Conservation (phyloP, 2,113 vertebrate species). For the Rhadina sibilatrix region DNA sequence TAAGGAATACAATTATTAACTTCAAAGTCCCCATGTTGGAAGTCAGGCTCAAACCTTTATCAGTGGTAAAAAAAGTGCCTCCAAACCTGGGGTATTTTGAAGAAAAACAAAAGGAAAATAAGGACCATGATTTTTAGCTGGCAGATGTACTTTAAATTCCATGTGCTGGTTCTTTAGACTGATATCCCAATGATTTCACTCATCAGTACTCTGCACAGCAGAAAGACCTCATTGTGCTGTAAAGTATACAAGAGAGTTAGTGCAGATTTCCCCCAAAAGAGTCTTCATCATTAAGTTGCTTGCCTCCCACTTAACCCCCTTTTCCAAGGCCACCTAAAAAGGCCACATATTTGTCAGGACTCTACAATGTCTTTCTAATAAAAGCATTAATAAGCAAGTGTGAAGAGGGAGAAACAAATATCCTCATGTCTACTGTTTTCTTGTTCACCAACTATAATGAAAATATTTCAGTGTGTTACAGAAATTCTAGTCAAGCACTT, state of each 20-base stretch:
- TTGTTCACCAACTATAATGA: background rate
- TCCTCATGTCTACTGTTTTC: background rate
- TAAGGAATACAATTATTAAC: background rate
- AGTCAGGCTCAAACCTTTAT: background rate
- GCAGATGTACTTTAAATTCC: background rate
- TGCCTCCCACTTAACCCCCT: accelerated
- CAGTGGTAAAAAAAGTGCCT: background rate
- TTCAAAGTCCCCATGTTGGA: background rate
- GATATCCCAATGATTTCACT: background rate
- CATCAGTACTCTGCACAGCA: background rate
- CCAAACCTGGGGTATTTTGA: accelerated
- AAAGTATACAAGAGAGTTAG: background rate
- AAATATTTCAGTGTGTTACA: background rate
- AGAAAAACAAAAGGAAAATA: background rate
- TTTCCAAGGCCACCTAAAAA: background rate
- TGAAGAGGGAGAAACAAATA: background rate
- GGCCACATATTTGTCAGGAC: accelerated
- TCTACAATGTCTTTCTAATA: background rate
- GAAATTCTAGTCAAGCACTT: background rate
- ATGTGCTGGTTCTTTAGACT: background rate
- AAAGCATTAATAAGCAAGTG: background rate
- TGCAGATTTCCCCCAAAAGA: background rate
- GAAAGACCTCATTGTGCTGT: background rate
- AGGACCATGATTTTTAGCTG: background rate
- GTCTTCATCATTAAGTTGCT: background rate